phyloP scores from a whole-genome alignment of 2,888 invertebrate species.

The Tenthredo amoena region DNA sequence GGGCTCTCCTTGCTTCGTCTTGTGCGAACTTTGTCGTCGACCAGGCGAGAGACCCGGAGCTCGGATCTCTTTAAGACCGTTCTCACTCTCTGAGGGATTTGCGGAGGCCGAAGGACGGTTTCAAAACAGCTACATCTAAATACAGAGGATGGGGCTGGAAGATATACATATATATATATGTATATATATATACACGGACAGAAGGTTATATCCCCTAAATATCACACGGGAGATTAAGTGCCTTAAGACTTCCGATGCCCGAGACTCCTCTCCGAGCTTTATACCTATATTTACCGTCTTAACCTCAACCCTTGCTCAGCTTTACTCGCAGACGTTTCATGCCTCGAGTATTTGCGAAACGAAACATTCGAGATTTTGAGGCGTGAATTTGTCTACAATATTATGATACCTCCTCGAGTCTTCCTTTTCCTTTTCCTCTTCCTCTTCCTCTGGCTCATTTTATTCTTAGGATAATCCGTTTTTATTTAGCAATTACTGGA shows the following conservation, averaged over 20 bases:
- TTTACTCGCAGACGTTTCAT: background rate
- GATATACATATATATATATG: background rate
- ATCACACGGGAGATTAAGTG: slow-evolving; percentile 44
- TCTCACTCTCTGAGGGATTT: slow-evolving; percentile 51
- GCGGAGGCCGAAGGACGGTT: slow-evolving; percentile 30
- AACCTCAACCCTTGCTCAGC: slow-evolving; percentile 41
- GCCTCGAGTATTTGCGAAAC: slow-evolving; percentile 9
- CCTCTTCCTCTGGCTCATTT: background rate
- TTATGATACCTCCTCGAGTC: background rate
- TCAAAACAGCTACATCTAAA: slow-evolving; percentile 38
- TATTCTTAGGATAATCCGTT: background rate
- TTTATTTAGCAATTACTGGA: background rate
- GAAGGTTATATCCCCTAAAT: slow-evolving; percentile 48
- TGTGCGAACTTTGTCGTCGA: slow-evolving; percentile 33
- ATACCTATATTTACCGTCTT: slow-evolving; percentile 31
- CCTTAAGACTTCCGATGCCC: slow-evolving; percentile 46
- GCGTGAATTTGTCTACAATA: slow-evolving; percentile 22
- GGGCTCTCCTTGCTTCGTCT: slow-evolving; percentile 5
- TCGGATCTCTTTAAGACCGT: slow-evolving; percentile 48
- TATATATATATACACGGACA: background rate
- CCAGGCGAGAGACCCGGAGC: slow-evolving; percentile 37
- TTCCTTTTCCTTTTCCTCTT: background rate
- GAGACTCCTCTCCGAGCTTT: slow-evolving; percentile 8
- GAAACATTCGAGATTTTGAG: slow-evolving; percentile 13
- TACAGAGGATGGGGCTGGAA: background rate